Percentiles rank a stretch among this genome's conserved stretches.
phyloP scores from a whole-genome alignment of 2,113 vertebrate species.

The Telmatochromis brichardi region DNA sequence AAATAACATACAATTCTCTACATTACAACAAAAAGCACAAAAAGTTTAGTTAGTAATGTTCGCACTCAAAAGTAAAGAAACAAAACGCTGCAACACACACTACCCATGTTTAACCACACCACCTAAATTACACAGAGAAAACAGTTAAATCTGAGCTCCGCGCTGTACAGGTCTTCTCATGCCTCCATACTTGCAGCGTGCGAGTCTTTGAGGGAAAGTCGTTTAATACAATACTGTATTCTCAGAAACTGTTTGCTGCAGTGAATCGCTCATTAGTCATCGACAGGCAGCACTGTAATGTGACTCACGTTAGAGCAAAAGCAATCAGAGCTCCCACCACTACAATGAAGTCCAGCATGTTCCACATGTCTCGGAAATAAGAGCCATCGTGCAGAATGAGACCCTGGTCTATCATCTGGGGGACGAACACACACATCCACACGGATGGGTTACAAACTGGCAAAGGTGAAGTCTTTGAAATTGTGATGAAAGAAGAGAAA shows the following conservation, averaged over 20 bases:
- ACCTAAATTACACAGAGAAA: not conserved
- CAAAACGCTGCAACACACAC: not conserved
- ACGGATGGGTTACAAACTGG: not conserved
- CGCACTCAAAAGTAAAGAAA: not conserved
- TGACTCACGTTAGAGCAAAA: slow-evolving; percentile 96
- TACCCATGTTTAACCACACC: not conserved
- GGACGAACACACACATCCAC: not conserved
- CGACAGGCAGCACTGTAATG: not conserved
- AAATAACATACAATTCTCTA: slow-evolving; percentile 34
- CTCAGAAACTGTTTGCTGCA: slow-evolving; percentile 18
- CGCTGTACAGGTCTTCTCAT: not conserved
- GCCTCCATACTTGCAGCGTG: not conserved
- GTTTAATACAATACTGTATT: slow-evolving; percentile 11
- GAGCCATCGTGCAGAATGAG: slow-evolving; percentile 94
- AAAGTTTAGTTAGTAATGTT: not conserved
- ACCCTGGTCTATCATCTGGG: slow-evolving; percentile 97
- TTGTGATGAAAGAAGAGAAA: not conserved
- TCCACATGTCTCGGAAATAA: slow-evolving; percentile 98
- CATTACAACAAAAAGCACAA: slow-evolving; percentile 14
- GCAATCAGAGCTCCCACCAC: slow-evolving; percentile 94
- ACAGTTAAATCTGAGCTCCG: not conserved
- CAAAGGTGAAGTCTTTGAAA: not conserved
- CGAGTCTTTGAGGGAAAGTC: not conserved
- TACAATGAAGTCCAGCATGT: slow-evolving; percentile 97
- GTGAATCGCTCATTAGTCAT: slow-evolving; percentile 61